Conservation (phyloP, 2,888 invertebrate genomes). For the Papilio elwesi region DNA sequence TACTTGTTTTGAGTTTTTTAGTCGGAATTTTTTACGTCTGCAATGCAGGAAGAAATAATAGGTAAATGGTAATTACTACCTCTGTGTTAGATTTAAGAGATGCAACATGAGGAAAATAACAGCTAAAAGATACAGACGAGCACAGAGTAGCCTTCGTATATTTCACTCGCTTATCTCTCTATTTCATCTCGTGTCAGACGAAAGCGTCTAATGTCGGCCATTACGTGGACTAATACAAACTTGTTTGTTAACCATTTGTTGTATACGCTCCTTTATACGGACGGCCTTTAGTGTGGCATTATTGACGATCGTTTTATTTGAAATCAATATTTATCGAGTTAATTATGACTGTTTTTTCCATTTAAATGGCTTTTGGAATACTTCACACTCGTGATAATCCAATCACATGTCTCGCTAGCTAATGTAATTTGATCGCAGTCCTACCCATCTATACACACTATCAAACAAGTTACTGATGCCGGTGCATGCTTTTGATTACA, state of each 20-base stretch:
- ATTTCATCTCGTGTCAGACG: constrained; percentile 60
- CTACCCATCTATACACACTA: too few relatives aligned
- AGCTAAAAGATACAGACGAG: neutral
- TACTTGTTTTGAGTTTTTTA: too few relatives aligned
- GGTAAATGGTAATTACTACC: neutral
- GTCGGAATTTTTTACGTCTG: too few relatives aligned
- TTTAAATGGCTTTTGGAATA: too few relatives aligned
- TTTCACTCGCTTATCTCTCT: constrained; percentile 41
- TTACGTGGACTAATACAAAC: constrained; percentile 71
- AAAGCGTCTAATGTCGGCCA: constrained; percentile 64
- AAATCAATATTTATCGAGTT: neutral
- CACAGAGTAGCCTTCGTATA: constrained; percentile 26
- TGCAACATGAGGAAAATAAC: neutral
- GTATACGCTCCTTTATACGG: constrained; percentile 1
- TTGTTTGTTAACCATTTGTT: constrained; percentile 64
- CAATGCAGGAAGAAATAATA: too few relatives aligned
- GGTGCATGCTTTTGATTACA: too few relatives aligned
- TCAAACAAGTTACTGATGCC: too few relatives aligned
- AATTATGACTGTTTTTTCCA: too few relatives aligned
- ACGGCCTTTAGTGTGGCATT: constrained; percentile 9
- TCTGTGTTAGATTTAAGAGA: neutral
- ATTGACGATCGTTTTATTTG: neutral
- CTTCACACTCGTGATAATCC: too few relatives aligned
- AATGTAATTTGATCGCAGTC: too few relatives aligned
- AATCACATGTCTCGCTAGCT: too few relatives aligned